These are phyloP conservation scores for Cyclophora punctaria DNA, from an alignment of 2,888 invertebrate genomes.

Conservation along the genomic window DNA sequence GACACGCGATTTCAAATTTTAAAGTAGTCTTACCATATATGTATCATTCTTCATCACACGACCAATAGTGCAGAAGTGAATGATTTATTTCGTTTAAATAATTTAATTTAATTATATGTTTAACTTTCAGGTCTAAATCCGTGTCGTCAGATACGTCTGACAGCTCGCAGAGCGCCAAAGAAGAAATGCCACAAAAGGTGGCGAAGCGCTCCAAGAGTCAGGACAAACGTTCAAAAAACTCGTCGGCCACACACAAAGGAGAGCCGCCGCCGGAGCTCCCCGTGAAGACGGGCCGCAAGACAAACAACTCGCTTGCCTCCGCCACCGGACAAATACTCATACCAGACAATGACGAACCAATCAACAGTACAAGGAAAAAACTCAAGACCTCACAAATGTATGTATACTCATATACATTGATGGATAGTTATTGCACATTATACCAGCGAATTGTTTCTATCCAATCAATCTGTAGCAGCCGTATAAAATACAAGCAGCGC, in stretches of 20 bases:
- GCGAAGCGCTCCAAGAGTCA: constrained; percentile 45
- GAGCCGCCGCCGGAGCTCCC: constrained; percentile 53
- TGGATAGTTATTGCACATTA: no score
- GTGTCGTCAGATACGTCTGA: constrained; percentile 49
- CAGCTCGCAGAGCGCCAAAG: constrained; percentile 41
- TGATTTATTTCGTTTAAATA: constrained; percentile 1
- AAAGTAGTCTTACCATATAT: no score
- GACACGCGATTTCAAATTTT: no score
- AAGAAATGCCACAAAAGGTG: constrained; percentile 58
- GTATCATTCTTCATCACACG: no score
- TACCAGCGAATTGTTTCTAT: no score
- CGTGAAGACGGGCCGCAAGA: constrained; percentile 81
- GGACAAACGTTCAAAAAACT: constrained; percentile 58
- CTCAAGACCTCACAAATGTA: constrained; percentile 82
- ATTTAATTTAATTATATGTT: background rate
- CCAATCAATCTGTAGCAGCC: no score
- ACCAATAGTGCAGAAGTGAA: no score
- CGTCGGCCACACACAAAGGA: constrained; percentile 49
- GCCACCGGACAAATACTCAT: constrained; percentile 90
- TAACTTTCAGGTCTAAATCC: constrained; percentile 44
- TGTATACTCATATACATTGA: constrained; percentile 14
- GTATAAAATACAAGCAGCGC: no score
- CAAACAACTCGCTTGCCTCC: constrained; percentile 89
- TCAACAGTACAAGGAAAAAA: constrained; percentile 71
- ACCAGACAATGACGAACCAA: constrained; percentile 66